Conservation (phyloP, 1,140 invertebrate genomes). For the Sminthurides bifidus region DNA sequence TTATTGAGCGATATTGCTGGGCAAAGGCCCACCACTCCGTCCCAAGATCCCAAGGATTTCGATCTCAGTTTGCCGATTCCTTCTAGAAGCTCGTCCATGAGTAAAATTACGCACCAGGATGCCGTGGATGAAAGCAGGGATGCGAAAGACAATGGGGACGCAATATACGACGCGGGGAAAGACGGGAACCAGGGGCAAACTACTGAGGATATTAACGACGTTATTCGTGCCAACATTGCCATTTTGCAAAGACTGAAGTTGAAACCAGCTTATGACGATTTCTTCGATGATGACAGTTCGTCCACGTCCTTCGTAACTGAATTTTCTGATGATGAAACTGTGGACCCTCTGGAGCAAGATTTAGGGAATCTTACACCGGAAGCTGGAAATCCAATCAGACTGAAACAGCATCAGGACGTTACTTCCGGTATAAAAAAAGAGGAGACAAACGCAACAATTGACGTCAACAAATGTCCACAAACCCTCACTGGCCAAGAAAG, state of each 20-base stretch:
- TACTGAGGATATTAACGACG: slow-evolving; percentile 26
- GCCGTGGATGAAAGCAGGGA: background rate
- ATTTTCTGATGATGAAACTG: slow-evolving; percentile 9
- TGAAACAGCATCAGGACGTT: background rate
- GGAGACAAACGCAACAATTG: background rate
- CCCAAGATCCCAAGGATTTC: background rate
- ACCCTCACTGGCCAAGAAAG: no score
- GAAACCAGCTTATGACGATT: slow-evolving; percentile 25
- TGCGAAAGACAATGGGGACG: no score
- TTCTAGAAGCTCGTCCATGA: background rate
- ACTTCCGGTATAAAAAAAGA: background rate
- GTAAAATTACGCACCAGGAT: background rate
- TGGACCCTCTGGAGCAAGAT: slow-evolving; percentile 12
- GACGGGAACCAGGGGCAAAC: slow-evolving; percentile 7
- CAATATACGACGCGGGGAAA: background rate
- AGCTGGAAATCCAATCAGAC: background rate
- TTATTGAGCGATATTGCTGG: no score
- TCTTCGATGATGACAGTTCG: slow-evolving; percentile 13
- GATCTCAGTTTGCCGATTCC: background rate
- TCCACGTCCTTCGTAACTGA: slow-evolving; percentile 16
- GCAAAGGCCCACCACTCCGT: background rate
- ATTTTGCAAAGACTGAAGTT: slow-evolving; percentile 31
- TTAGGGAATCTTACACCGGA: slow-evolving; percentile 1
- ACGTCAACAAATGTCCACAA: background rate
- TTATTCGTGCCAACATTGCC: slow-evolving; percentile 30